Evolutionary conservation across 2,888 invertebrate species (phyloP), one percentile per base, ranked within the genome.

Genomic region (Chymomyza fuscimana): DNA sequence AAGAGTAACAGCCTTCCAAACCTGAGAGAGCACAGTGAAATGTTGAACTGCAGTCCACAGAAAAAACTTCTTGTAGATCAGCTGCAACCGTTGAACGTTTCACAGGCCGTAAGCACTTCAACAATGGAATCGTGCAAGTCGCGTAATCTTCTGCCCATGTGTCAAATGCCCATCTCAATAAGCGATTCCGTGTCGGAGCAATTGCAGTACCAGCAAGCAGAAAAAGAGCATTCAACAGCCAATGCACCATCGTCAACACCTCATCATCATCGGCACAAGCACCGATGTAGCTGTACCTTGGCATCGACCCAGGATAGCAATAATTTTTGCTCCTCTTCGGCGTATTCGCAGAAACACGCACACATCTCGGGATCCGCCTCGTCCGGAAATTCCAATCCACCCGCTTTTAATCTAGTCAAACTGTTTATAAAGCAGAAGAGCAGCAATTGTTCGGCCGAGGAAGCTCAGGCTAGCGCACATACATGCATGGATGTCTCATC

Each of bases 371-470:
- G 90, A n/a, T 90, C 90, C 5, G 87, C 89, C 56, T 90, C 90
- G 15, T 90, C 91, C 62, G 88, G 89, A 62, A 90, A 93, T 92
- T 92, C 91, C 62, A 93, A 94, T 81, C 94, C 95, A 76, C 95
- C 95, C 87, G 94, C 95, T 80, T 95, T 97, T 91, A 97, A 95
- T 92, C 93, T 97, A 88, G 96, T 97, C 58, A 96, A 96, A 91
- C 93, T 97, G 78, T 97, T 97, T 89, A 97, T 97, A 94, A 97
- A 97, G 91, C 97, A 97, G 90, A 96, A 96, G 91, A 96, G 96
- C 90, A 94, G 94, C 92, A 89, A 82, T 76, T 89, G 88, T 74
- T 96, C 96, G 79, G 95, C 95, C 67, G 96, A 96, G 90, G 90
- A 91, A 67, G 80, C 83, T 2, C 90, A 90, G 56, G 79, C 88